These are phyloP conservation scores for Prunella himalayana DNA, from an alignment of 2,113 vertebrate species.

Conservation along the genomic window DNA sequence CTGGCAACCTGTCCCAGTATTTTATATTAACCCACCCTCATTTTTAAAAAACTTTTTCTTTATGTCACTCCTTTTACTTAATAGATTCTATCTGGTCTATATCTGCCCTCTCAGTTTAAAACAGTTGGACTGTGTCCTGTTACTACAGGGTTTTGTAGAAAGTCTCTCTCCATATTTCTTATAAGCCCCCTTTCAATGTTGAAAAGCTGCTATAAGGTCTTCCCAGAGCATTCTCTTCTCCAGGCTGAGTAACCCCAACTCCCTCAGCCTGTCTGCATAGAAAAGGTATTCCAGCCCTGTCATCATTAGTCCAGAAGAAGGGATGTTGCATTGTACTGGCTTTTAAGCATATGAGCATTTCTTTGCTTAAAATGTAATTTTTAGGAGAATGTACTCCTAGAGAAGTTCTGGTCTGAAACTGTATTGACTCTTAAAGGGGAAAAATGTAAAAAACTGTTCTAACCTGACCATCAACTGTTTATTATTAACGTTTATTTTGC, in stretches of 20 bases:
- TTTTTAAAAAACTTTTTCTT: background rate
- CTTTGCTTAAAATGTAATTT: background rate
- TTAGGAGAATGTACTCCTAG: background rate
- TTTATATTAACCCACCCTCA: background rate
- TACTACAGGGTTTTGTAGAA: background rate
- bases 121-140: background rate
- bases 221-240: background rate
- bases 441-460: background rate
- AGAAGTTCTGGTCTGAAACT: background rate
- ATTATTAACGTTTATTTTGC: slow-evolving; percentile 35
- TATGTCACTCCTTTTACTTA: background rate
- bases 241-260: background rate
- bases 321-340: background rate
- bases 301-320: background rate
- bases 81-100: background rate
- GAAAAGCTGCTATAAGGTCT: background rate
- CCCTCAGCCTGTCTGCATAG: background rate
- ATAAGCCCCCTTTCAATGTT: background rate
- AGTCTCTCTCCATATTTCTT: background rate
- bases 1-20: background rate
- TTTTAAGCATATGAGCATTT: background rate
- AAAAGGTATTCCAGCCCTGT: background rate
- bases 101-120: background rate
- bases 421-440: background rate
- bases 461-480: background rate